A percentile compares a stretch with the other conserved stretches of the same genome.
These are phyloP conservation scores for Hemicordylus capensis DNA, from an alignment of 2,113 vertebrate genomes.

Conservation along the genomic window DNA sequence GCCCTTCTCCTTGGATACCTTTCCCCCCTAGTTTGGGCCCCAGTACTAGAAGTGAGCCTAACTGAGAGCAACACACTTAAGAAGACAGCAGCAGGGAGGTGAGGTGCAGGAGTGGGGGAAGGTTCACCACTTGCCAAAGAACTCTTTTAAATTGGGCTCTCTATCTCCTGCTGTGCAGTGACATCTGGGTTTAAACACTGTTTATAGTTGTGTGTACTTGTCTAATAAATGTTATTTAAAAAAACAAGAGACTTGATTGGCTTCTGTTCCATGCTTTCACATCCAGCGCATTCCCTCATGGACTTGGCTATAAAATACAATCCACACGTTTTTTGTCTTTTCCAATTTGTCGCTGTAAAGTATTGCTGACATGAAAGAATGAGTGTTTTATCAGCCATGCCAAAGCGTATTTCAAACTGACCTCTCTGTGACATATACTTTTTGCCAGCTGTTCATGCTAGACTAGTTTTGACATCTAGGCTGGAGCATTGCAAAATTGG, in stretches of 20 bases:
- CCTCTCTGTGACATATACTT: not conserved
- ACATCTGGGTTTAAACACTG: not conserved
- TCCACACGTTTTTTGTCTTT: not conserved
- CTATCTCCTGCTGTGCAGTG: not conserved
- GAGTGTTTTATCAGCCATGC: not conserved
- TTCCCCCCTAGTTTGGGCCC: not conserved
- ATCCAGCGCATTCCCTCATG: not conserved
- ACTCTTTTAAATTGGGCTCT: not conserved
- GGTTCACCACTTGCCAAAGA: not conserved
- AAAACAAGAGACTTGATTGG: not conserved
- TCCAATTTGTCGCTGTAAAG: constrained; percentile 24
- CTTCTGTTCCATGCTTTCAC: not conserved
- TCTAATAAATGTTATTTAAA: not conserved
- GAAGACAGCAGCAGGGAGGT: not conserved
- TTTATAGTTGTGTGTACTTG: constrained; percentile 31
- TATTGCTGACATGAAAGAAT: not conserved
- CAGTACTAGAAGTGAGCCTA: not conserved
- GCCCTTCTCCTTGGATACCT: not conserved
- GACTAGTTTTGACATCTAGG: constrained; percentile 14
- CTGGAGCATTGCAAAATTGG: constrained; percentile 52
- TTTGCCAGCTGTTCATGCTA: not conserved
- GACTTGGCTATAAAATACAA: constrained; percentile 28
- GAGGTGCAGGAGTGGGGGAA: no score
- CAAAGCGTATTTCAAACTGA: constrained; percentile 29
- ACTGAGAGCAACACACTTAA: not conserved